Evolutionary conservation across 2,888 invertebrate genomes (phyloP).

Genomic region (Nomada hirtipes): DNA sequence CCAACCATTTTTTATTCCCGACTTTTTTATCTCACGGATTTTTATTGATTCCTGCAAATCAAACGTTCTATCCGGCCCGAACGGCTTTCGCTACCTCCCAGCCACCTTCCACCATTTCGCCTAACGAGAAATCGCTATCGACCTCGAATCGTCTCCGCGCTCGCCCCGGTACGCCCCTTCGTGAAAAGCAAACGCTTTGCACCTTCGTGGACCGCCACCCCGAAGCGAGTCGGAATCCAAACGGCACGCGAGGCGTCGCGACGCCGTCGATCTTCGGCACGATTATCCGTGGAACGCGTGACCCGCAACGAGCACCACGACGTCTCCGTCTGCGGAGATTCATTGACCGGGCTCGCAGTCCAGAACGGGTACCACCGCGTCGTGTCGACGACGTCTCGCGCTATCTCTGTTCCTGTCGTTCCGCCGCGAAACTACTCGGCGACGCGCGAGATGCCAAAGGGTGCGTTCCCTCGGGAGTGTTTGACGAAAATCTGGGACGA

Average conservation of each 20-base stretch:
- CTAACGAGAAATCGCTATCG: conserved; percentile 35
- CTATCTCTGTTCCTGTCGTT: too few relatives aligned
- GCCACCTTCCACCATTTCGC: conserved; percentile 13
- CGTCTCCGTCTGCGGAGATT: not conserved
- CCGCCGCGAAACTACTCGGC: too few relatives aligned
- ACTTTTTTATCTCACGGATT: conserved; percentile 70
- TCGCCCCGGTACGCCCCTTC: not conserved
- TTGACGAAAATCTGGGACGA: too few relatives aligned
- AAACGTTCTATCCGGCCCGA: conserved; percentile 39
- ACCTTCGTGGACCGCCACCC: too few relatives aligned
- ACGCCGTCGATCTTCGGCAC: conserved; percentile 37
- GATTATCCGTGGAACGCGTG: not conserved
- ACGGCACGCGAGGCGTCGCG: conserved; percentile 29
- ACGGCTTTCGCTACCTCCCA: conserved; percentile 17
- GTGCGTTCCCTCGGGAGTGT: too few relatives aligned
- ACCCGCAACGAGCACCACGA: not conserved
- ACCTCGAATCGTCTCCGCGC: not conserved
- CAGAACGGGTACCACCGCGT: too few relatives aligned
- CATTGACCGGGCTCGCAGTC: not conserved
- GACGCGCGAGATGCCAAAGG: too few relatives aligned
- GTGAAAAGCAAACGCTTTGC: not conserved
- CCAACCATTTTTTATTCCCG: conserved; percentile 63
- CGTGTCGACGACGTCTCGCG: too few relatives aligned
- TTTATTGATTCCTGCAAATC: conserved; percentile 69
- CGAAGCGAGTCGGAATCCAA: conserved; percentile 5